These are phyloP conservation scores for Setipinna tenuifilis DNA, from an alignment of 2,797 vertebrate species.

Conservation along the genomic window DNA sequence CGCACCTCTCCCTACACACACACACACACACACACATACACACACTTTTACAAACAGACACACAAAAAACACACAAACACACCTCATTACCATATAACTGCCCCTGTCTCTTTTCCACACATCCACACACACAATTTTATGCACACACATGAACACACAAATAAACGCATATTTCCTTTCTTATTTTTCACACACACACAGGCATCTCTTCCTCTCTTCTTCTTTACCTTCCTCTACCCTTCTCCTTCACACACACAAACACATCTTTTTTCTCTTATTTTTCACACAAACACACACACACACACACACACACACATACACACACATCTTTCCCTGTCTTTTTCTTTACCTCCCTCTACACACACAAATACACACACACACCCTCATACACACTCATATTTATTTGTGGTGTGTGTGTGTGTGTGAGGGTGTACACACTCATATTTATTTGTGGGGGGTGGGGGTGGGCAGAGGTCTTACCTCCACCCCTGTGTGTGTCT, in stretches of 20 bases:
- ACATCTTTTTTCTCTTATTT: background rate
- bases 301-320: background rate
- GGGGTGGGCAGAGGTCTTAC: no score
- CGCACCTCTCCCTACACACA: slow-evolving; percentile 21
- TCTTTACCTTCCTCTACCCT: background rate
- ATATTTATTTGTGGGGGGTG: background rate
- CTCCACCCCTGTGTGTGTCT: background rate
- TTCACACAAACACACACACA: background rate
- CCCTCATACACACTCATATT: no score
- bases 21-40: background rate
- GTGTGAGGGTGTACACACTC: no score
- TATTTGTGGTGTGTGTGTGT: background rate
- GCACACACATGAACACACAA: background rate
- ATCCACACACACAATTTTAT: slow-evolving; percentile 42
- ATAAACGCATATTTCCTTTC: background rate
- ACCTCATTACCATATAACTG: background rate
- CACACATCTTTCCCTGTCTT: no score
- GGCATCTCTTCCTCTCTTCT: background rate
- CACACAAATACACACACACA: no score
- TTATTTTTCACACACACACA: no score
- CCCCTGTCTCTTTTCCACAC: background rate
- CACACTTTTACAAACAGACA: background rate
- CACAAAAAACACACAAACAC: no score
- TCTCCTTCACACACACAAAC: background rate
- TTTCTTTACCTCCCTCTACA: no score